Evolutionary conservation across 1,140 invertebrate genomes (phyloP).

Genomic region (Marisa cornuarietis): DNA sequence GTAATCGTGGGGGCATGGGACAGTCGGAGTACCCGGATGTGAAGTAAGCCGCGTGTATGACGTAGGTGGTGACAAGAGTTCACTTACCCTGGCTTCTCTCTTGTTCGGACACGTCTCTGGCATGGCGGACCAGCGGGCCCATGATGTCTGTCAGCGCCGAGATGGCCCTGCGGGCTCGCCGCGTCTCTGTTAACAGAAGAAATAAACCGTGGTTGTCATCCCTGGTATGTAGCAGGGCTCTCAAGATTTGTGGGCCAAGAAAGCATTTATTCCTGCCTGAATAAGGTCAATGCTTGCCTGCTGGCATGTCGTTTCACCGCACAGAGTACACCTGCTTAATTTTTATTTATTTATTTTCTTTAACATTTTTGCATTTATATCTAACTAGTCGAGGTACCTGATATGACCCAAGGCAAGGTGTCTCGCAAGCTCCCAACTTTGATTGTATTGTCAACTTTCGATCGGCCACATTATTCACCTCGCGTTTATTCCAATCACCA

Average conservation of each 20-base stretch:
- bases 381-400: neutral
- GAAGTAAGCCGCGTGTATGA: too few species aligned
- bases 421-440: too few species aligned
- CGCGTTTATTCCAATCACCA: too few species aligned
- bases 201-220: neutral
- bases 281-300: neutral
- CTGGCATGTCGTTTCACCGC: neutral
- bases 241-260: neutral
- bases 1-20: neutral
- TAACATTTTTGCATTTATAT: neutral
- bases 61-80: too few species aligned
- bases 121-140: slow-evolving; percentile 26
- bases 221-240: neutral
- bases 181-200: slow-evolving; percentile 5
- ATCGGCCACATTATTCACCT: too few species aligned
- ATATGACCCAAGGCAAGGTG: too few species aligned
- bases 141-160: slow-evolving; percentile 26
- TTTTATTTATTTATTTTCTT: neutral
- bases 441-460: too few species aligned
- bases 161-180: slow-evolving; percentile 6
- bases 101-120: slow-evolving; percentile 12
- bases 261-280: neutral
- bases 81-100: slow-evolving; percentile 17
- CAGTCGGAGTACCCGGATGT: too few species aligned
- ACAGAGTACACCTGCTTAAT: neutral